These are phyloP conservation scores for Chloropsis hardwickii DNA, from an alignment of 2,113 vertebrate species.

Conservation along the genomic window DNA sequence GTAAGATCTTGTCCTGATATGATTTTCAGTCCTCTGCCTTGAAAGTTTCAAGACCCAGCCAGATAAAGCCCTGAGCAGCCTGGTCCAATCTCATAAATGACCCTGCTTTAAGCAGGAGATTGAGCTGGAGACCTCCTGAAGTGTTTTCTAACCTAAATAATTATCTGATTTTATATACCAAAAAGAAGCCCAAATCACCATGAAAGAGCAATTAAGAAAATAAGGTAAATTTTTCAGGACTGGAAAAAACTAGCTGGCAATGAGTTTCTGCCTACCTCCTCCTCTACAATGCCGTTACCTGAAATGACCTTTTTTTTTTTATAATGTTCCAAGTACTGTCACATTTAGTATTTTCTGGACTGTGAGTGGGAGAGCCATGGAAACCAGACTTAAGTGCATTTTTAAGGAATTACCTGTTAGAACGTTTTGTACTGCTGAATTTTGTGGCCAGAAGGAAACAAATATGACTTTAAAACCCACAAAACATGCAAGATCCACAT, in stretches of 20 bases:
- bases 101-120: not conserved
- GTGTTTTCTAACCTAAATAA: not conserved
- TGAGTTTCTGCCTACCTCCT: not conserved
- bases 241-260: not conserved
- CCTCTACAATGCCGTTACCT: not conserved
- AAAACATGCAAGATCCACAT: not conserved
- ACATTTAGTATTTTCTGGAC: not conserved
- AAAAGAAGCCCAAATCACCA: not conserved
- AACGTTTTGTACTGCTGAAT: not conserved
- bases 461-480: not conserved
- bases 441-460: not conserved
- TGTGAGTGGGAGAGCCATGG: not conserved
- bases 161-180: not conserved
- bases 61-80: not conserved
- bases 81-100: not conserved
- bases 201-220: not conserved
- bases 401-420: not conserved
- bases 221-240: not conserved
- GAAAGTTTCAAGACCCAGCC: not conserved
- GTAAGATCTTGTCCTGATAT: not conserved
- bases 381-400: not conserved
- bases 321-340: not conserved
- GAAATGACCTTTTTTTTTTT: not conserved
- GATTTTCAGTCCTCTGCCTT: not conserved
- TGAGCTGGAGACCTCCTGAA: not conserved